Percentiles rank a stretch among this genome's conserved stretches.
These are phyloP conservation scores for Sorex fumeus DNA, from an alignment of 2,113 vertebrate species.

Conservation along the genomic window DNA sequence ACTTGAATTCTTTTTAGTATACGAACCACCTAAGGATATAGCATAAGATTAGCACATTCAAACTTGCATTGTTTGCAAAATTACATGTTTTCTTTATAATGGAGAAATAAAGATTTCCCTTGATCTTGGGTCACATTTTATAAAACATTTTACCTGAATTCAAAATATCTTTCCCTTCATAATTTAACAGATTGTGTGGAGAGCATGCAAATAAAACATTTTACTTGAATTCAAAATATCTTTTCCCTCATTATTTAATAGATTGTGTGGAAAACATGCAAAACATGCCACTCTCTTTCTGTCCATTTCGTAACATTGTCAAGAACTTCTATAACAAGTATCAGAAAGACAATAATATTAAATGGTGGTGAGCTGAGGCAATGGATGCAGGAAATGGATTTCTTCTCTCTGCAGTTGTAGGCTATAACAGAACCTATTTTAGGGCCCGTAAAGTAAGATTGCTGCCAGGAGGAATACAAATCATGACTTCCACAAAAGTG, in stretches of 20 bases:
- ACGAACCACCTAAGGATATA: not conserved
- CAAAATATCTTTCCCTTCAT: not conserved
- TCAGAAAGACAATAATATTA: not conserved
- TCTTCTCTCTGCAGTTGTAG: slow-evolving; percentile 15
- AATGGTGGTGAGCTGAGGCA: not conserved
- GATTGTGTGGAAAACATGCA: not conserved
- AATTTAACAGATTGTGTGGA: slow-evolving; percentile 11
- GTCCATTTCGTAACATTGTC: not conserved
- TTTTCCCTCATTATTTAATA: slow-evolving; percentile 37
- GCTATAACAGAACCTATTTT: not conserved
- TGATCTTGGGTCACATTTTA: not conserved
- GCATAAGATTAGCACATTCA: not conserved
- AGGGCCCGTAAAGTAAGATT: not conserved
- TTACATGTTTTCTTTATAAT: not conserved
- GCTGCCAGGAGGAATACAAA: not conserved
- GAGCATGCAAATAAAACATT: not conserved
- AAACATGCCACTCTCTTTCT: not conserved
- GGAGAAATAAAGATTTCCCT: not conserved
- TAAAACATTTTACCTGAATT: not conserved
- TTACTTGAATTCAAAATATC: not conserved
- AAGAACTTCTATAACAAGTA: not conserved
- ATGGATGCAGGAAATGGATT: not conserved
- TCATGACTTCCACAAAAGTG: slow-evolving; percentile 12
- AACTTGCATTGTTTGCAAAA: slow-evolving; percentile 9
- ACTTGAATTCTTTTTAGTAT: not conserved